Evolutionary conservation across 2,888 invertebrate species (phyloP).

Genomic region (Timema podura): DNA sequence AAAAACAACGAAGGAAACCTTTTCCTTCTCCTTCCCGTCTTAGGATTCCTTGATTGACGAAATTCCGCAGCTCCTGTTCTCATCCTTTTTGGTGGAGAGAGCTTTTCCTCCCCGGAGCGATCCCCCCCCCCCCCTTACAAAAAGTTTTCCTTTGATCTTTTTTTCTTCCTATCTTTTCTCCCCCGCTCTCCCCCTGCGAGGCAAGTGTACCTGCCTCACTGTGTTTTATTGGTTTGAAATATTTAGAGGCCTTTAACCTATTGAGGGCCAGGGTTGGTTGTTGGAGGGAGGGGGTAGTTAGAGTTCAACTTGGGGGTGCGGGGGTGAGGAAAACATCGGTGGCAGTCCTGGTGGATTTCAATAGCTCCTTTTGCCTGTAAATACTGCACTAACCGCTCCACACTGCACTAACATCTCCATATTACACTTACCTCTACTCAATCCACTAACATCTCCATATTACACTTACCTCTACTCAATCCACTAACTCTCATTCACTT

Average conservation of each 20-base stretch:
- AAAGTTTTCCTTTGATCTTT: slow-evolving; percentile 11
- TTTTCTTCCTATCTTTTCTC: too few species aligned
- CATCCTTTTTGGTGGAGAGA: neutral
- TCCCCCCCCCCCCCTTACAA: neutral
- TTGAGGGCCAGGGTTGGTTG: neutral
- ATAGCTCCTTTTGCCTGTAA: too few species aligned
- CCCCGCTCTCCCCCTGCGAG: neutral
- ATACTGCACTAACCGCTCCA: too few species aligned
- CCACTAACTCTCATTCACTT: too few species aligned
- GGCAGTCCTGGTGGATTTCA: too few species aligned
- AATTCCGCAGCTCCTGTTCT: slow-evolving; percentile 11
- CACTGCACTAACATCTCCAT: too few species aligned
- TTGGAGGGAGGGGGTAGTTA: neutral
- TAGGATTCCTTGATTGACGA: slow-evolving; percentile 6
- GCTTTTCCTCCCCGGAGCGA: neutral
- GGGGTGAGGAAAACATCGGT: too few species aligned
- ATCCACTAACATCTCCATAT: too few species aligned
- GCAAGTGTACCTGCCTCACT: neutral
- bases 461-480: too few species aligned
- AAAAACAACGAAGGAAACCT: too few species aligned
- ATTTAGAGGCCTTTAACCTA: slow-evolving; percentile 13
- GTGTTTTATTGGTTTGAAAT: slow-evolving; percentile 16
- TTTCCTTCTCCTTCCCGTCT: too few species aligned
- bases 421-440: too few species aligned
- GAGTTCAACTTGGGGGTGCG: neutral